Base-by-base conservation (phyloP, 2,113 vertebrate genomes). In the Pollachius pollachius region DNA sequence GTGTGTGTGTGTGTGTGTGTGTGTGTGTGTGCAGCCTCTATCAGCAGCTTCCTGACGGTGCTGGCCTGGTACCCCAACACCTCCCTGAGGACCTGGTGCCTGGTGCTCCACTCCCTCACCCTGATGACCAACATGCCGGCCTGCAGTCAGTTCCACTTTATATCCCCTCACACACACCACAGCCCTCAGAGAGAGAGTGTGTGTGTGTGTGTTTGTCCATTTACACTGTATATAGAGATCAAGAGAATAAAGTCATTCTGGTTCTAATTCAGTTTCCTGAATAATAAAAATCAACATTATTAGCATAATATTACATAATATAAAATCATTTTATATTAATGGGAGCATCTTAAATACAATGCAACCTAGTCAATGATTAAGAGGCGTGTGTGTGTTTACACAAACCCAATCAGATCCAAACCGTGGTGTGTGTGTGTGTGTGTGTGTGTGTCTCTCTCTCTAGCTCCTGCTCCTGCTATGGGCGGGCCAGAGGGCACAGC, bases 61-160 rank as follows among this genome's bases (percentile, higher is more conserved):
- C 88, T 99, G 89, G 95, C 97, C 0, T 99, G 97, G 97, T 96
- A 98, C 89, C 97, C 97, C 68, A 99, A 97, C 83, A 96, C 96
- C 56, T 94, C 96, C 67, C 91, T 99, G 18, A 93, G 96, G 81
- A 98, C 96, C 0, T 99, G 97, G 97, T 99, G 97, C 85, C 93
- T 99, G 91, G 97, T 98, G 80, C 94, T 99, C 85, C 97, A 98
- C 88, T 98, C 95, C 79, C 93, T 99, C 76, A 96, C 97, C 0
- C 95, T 99, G 64, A 99, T 99, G 97, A 99, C 96, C 73, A 99
- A 99, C 89, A 99, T 99, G 96, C 93, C 95, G 37, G 83, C 93
- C 82, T 94, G 91, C 63, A 81, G 97, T 99, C 90, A 97, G 97
- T 95, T 72, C 34, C 16, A 54, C 52, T 54, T 13, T 16, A 54